These are phyloP conservation scores for Apodemia hepburni DNA, from an alignment of 2,888 invertebrate genomes.

Conservation along the genomic window DNA sequence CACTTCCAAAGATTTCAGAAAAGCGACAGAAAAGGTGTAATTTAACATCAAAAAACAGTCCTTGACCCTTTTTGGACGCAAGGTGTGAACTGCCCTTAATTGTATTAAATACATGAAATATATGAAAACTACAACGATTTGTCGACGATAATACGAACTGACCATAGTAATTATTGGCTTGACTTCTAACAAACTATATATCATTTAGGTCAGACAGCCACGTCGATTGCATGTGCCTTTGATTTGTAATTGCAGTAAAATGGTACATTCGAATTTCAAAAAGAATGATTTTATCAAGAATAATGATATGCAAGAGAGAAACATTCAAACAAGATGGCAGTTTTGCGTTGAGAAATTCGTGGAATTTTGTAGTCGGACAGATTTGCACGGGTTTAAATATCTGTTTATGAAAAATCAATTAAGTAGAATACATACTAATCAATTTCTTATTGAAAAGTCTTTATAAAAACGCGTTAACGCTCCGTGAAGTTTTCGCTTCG, in stretches of 20 bases:
- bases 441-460: conserved; percentile 3
- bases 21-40: too few species aligned
- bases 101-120: background rate
- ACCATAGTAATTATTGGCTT: conserved; percentile 8
- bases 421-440: background rate
- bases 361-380: conserved; percentile 84
- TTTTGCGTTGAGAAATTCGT: conserved; percentile 46
- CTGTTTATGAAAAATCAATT: conserved; percentile 78
- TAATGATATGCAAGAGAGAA: background rate
- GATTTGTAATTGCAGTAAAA: conserved; percentile 18
- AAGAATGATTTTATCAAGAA: background rate
- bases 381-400: conserved; percentile 86
- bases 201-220: conserved; percentile 13
- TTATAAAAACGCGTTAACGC: conserved; percentile 31
- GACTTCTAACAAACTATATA: conserved; percentile 7
- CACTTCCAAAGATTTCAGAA: too few species aligned
- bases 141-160: background rate
- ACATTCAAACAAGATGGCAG: conserved; percentile 31
- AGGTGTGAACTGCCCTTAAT: background rate
- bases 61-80: background rate
- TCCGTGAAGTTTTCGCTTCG: conserved; percentile 44
- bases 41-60: background rate
- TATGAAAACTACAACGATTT: conserved; percentile 1
- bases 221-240: conserved; percentile 8
- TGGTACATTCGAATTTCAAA: conserved; percentile 27